Base-by-base conservation (phyloP, 2,113 vertebrate species). In the Balaenoptera acutorostrata region DNA sequence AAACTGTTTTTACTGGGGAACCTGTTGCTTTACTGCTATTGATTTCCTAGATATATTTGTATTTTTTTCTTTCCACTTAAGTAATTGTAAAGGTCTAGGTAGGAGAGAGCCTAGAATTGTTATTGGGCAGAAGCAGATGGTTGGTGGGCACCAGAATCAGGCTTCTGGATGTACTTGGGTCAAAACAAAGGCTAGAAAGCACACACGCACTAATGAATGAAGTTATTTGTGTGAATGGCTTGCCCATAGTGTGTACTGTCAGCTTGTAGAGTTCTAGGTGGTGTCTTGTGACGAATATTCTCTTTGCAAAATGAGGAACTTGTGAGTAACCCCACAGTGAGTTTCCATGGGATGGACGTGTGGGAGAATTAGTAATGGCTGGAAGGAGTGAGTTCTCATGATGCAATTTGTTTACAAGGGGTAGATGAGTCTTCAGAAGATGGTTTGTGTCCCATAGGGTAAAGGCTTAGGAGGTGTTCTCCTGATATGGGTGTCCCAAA, bases 281-380 rank as follows among this genome's bases (percentile, higher is more conserved):
- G 17, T 83, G 1, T 33, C 61, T 44, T 88, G 36, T 5, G 10
- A 11, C 49, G 83, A 80, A 44, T 77, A 1, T 46, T 80, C 46
- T 78, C 44, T 74, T 52, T 3, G 36, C 57, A 81, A 63, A 46
- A 39, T 15, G 21, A 36, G 93, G 82, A 80, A 49, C 55, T 80
- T 23, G 7, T 41, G 49, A 87, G 55, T 72, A 80, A 57, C 61
- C 17, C 23, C 21, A 44, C 11, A 1, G 21, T n/a, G 71, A 94
- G 77, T 6, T 84, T 93, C 90, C 27, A 1, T 91, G 83, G 41
- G 85, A 39, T 6, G 1, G 31, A n/a, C 59, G 1, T 41, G 80
- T 71, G 61, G 75, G 85, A 93, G 72, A 68, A 44, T 95, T 81
- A 86, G 71, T 88, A 96, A 88, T 4, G 64, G 31, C 82, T 68